Evolutionary conservation across 2,113 vertebrate species (phyloP), one percentile per base, ranked within the genome.

Genomic region (Mormoops blainvillei): DNA sequence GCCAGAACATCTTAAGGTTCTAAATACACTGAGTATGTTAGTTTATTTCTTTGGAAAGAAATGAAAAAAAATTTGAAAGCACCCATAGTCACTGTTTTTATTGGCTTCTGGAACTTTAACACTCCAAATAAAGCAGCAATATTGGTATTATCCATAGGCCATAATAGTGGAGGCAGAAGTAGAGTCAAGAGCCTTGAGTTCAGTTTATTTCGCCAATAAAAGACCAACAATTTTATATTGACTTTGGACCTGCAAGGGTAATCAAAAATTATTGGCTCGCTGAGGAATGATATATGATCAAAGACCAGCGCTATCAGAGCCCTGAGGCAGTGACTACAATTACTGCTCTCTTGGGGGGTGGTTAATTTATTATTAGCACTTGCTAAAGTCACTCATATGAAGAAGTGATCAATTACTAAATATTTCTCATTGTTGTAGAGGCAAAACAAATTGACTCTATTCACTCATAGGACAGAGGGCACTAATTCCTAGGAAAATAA

Each of bases 21-120:
- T 80, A 89, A 54, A 36, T 89, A 48, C 43, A 48, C 43, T 88
- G 45, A 58, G 13, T 71, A 16, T 31, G 24, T 65, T 87, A 63
- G 15, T 88, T 92, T 91, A 70, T 93, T 80, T 95, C 48, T 67
- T 94, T 61, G n/a, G 58, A 56, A 84, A 91, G 50, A 88, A 85
- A 68, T 26, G 38, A 48, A 85, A 14, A 54, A 73, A 85, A 54
- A 24, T 54, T 14, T 33, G 11, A 48, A 68, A 56, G 67, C 50
- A 68, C 58, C 67, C 15, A 1, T 63, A 70, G 24, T 89, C 82
- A 76, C 58, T 81, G 7, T 26, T 85, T 89, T 82, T 80, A 52
- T 4, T 20, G 1, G 13, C 54, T 88, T 93, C 19, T 38, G 68
- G 68, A 87, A 93, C 86, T n/a, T 81, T 91, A 65, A 91, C 24